These are phyloP conservation scores for Drosophila imparisetae DNA, from an alignment of 2,888 invertebrate genomes.

Conservation along the genomic window DNA sequence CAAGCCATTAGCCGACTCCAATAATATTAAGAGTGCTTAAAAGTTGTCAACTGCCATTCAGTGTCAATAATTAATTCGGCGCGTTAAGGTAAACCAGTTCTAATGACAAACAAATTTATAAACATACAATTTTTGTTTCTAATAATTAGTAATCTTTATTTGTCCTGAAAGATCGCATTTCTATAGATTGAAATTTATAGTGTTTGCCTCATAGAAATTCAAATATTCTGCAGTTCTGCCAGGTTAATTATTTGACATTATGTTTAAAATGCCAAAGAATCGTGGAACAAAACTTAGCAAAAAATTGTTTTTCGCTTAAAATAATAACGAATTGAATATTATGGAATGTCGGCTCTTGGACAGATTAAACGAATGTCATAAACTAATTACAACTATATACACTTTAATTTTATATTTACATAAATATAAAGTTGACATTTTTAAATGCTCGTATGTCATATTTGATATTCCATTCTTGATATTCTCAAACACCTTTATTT, in stretches of 20 bases:
- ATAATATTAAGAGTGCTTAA: conserved; percentile 24
- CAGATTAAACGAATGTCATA: neutral
- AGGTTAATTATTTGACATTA: conserved; percentile 20
- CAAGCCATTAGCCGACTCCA: conserved; percentile 44
- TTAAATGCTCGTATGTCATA: neutral
- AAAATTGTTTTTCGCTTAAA: neutral
- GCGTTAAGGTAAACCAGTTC: conserved; percentile 58
- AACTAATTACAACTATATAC: neutral
- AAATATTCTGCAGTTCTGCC: conserved; percentile 12
- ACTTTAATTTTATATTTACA: neutral
- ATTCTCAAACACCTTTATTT: neutral
- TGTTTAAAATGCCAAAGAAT: conserved; percentile 32
- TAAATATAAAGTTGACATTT: neutral
- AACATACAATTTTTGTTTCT: conserved; percentile 14
- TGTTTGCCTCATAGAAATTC: conserved; percentile 29
- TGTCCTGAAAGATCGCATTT: conserved; percentile 19
- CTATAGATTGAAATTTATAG: conserved; percentile 25
- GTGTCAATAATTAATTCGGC: conserved; percentile 41
- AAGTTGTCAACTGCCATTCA: conserved; percentile 20
- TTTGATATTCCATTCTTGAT: neutral
- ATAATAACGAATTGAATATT: neutral
- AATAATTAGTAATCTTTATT: neutral
- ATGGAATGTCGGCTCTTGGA: neutral
- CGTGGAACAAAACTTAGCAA: neutral
- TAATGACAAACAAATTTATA: conserved; percentile 36